phyloP scores from a whole-genome alignment of 2,888 invertebrate species.

The Sarcophaga subvicina region DNA sequence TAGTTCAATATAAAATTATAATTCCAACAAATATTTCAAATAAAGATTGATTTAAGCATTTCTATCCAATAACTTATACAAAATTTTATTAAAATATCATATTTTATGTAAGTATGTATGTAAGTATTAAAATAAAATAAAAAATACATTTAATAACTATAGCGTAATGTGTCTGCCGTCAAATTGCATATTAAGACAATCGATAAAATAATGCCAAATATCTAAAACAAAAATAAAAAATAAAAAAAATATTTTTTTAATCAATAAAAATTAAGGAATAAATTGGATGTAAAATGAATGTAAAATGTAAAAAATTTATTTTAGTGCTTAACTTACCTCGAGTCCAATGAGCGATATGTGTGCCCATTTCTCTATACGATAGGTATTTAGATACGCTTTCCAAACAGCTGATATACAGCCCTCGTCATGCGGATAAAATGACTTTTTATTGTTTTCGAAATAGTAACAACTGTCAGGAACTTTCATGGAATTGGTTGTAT shows the following conservation, averaged over 20 bases:
- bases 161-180: slow-evolving; percentile 75
- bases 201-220: slow-evolving; percentile 74
- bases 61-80: too few species aligned
- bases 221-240: slow-evolving; percentile 67
- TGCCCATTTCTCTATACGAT: slow-evolving; percentile 74
- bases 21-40: too few species aligned
- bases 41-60: too few species aligned
- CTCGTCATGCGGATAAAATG: slow-evolving; percentile 70
- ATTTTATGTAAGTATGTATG: too few species aligned
- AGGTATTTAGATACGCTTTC: slow-evolving; percentile 71
- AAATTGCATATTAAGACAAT: slow-evolving; percentile 75
- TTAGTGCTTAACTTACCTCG: slow-evolving; percentile 71
- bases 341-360: slow-evolving; percentile 74
- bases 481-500: slow-evolving; percentile 69
- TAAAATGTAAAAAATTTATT: not conserved
- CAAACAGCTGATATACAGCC: slow-evolving; percentile 75
- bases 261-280: too few species aligned
- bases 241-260: not conserved
- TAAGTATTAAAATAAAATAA: slow-evolving; percentile 14
- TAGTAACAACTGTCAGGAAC: slow-evolving; percentile 75
- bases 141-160: slow-evolving; percentile 72
- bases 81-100: too few species aligned
- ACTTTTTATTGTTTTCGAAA: slow-evolving; percentile 68
- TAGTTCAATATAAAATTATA: too few species aligned
- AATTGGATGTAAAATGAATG: too few species aligned